Conservation (phyloP, 2,888 invertebrate genomes). For the Diplazon laetatorius region DNA sequence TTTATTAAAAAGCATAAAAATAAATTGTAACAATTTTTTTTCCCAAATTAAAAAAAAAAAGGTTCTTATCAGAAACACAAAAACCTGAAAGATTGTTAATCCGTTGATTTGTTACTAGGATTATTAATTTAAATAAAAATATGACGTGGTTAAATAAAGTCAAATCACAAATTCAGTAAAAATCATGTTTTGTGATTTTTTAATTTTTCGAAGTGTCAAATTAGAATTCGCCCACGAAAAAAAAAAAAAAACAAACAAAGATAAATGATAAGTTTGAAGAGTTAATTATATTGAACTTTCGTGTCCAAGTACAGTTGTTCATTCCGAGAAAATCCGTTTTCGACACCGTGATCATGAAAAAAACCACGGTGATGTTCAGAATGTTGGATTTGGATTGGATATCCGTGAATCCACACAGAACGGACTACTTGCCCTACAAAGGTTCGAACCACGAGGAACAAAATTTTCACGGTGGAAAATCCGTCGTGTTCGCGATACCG, state of each 20-base stretch:
- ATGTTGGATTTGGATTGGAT: conserved; percentile 77
- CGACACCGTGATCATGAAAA: conserved; percentile 73
- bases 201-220: not conserved
- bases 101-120: too few species aligned
- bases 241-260: not conserved
- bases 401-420: conserved; percentile 71
- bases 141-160: too few species aligned
- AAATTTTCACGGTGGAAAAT: conserved; percentile 76
- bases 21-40: too few species aligned
- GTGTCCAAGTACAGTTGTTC: conserved; percentile 67
- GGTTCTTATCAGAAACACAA: too few species aligned
- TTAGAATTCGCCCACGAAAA: too few species aligned
- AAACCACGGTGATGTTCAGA: conserved; percentile 75
- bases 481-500: conserved; percentile 75
- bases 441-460: conserved; percentile 73
- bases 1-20: too few species aligned
- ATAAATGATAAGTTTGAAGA: not conserved
- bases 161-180: too few species aligned
- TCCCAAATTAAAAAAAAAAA: too few species aligned
- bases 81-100: too few species aligned
- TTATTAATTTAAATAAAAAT: too few species aligned
- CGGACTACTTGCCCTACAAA: conserved; percentile 71
- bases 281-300: not conserved
- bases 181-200: too few species aligned
- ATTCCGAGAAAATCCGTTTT: conserved; percentile 72